Conservation (phyloP, 1,140 invertebrate genomes). For the Stenopsyche tienmushanensis region DNA sequence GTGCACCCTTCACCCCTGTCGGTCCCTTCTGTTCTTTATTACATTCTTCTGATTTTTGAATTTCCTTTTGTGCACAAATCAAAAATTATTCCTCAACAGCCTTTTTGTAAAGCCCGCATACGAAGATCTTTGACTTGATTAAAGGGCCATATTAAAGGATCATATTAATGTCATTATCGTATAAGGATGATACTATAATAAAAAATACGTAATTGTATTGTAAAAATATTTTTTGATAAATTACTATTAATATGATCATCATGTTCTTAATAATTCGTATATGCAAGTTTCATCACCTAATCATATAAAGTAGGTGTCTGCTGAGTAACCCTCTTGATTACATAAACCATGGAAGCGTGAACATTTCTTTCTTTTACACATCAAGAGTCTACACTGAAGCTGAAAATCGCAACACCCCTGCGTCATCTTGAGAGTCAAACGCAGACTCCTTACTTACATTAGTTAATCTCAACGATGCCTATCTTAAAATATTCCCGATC, state of each 20-base stretch:
- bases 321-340: too few species aligned
- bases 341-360: slow-evolving; percentile 28
- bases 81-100: slow-evolving; percentile 40
- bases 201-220: not conserved
- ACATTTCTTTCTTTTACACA: slow-evolving; percentile 14
- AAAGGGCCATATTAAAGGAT: too few species aligned
- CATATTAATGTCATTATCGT: slow-evolving; percentile 1
- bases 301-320: too few species aligned
- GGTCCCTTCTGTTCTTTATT: slow-evolving; percentile 42
- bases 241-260: too few species aligned
- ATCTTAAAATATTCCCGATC: slow-evolving; percentile 39
- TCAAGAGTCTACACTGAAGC: slow-evolving; percentile 14
- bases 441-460: slow-evolving; percentile 33
- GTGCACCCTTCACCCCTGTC: slow-evolving; percentile 1
- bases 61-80: slow-evolving; percentile 42
- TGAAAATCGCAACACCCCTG: slow-evolving; percentile 18
- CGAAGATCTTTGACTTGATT: slow-evolving; percentile 34
- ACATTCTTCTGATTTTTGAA: slow-evolving; percentile 41
- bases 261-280: too few species aligned
- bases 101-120: slow-evolving; percentile 18
- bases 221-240: slow-evolving; percentile 9
- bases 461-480: slow-evolving; percentile 35
- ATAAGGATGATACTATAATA: too few species aligned
- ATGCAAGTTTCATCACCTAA: too few species aligned
- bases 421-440: slow-evolving; percentile 25